Base-by-base conservation (phyloP, 1,140 invertebrate species). In the Chionoecetes opilio region DNA sequence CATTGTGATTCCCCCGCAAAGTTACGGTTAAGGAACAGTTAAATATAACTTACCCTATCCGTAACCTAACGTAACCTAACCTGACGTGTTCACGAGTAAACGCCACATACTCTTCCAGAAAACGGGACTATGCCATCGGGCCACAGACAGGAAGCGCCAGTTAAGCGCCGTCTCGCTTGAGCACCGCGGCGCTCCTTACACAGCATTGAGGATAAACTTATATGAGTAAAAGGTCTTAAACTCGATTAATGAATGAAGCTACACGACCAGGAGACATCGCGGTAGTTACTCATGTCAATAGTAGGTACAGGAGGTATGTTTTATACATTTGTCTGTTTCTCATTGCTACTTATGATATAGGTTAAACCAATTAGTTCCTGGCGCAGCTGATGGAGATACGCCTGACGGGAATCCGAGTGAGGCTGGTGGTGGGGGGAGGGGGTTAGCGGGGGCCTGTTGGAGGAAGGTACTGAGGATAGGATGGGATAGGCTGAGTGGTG, bases 281-380 rank as follows among this genome's bases (percentile, higher is more conserved):
- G 2, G 21, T 75, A 2, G 21, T 75, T 21, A n/a, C 63, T n/a
- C 21, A 75, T 75, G 63, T 26, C 26, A n/a, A 75, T 75, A 26
- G 21, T 75, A 26, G n/a, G n/a, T n/a, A 75, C 26, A 26, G 21
- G 63, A 75, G 63, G 5, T 14, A 46, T 21, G 21, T 75, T 75
- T 75, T 75, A 75, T 26, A 21, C 26, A 26, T n/a, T 75, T n/a
- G 63, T 75, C 21, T 75, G 63, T 26, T 75, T 75, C 63, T 75
- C 63, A 75, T 75, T n/a, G 63, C 63, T 17, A n/a, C 63, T 75
- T n/a, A 5, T 75, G 63, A 75, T 75, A 75, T 75, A 75, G 63
- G 63, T 75, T 75, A 75, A 75, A 75, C 63, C 63, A 75, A 75
- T 75, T 75, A 75, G 63, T 75, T 75, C 6, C n/a, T 75, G 63